Base-by-base conservation (phyloP, 2,113 vertebrate species). In the Clinocottus analis region DNA sequence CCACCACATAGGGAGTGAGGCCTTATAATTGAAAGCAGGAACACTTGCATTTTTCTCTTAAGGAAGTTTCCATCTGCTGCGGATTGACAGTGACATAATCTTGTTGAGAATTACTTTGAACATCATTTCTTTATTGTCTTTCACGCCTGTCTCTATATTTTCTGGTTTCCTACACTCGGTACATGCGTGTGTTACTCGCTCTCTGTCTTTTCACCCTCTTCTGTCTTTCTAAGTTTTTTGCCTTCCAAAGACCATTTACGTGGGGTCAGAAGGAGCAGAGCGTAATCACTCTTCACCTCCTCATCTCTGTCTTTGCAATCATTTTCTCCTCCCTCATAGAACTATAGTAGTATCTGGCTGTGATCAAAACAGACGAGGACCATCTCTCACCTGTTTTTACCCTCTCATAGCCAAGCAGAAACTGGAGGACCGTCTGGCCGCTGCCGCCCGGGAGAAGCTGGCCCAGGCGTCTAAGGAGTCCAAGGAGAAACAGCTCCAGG, bases 401-500 rank as follows among this genome's bases (percentile, higher is more conserved):
- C 43, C 67, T 72, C 39, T 87, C 53, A 25, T 85, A 99, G 98
- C 98, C 82, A 99, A 99, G 80, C 98, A 97, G 91, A 98, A 97
- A 84, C 95, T 99, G 72, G 98, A 99, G 92, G 98, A 98, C 73
- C 96, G 98, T n/a, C 94, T 99, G 13, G 96, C 98, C 1, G 98
- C 97, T n/a, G 98, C 98, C 7, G 98, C 98, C 33, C 91, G 98
- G 64, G 98, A 99, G 78, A 99, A 99, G 90, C 96, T 99, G 72
- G 98, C 98, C 43, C 98, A 99, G 90, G 98, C 97, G 0, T 97
- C 97, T 39, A 99, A 99, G 91, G 98, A 99, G 85, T 99, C 97
- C 0, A 99, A 99, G 86, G 98, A 99, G 88, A 98, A 98, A 87
- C 98, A 99, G 90, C 95, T 99, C 2, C 98, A 99, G 87, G 97